phyloP scores from a whole-genome alignment of 2,888 invertebrate genomes.

The Copidosoma aretas region DNA sequence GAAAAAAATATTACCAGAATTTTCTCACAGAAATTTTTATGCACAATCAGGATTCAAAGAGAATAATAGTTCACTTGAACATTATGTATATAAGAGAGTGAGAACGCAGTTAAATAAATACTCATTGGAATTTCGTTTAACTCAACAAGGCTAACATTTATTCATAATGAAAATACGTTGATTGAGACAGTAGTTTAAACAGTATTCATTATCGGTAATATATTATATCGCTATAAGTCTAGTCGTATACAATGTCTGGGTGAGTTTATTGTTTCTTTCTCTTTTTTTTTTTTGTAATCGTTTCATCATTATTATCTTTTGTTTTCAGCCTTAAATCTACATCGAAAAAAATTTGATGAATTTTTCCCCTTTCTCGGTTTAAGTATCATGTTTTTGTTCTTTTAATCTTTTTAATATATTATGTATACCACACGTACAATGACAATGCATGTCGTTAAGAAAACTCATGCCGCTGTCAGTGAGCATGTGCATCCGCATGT shows the following conservation, averaged over 20 bases:
- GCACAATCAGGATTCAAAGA: slow-evolving; percentile 25
- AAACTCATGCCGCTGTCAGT: slow-evolving; percentile 36
- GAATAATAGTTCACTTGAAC: slow-evolving; percentile 14
- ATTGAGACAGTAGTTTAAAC: slow-evolving; percentile 64
- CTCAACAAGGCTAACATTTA: slow-evolving; percentile 64
- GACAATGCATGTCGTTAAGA: slow-evolving; percentile 51
- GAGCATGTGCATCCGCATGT: slow-evolving; percentile 7
- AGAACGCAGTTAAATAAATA: slow-evolving; percentile 49
- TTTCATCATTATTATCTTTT: slow-evolving; percentile 22
- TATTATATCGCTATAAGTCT: slow-evolving; percentile 61
- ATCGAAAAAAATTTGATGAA: slow-evolving; percentile 45
- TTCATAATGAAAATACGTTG: slow-evolving; percentile 64
- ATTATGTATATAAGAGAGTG: slow-evolving; percentile 41
- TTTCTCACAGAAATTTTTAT: neutral
- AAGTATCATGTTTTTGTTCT: slow-evolving; percentile 37
- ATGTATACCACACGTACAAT: slow-evolving; percentile 56
- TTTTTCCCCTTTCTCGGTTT: slow-evolving; percentile 45
- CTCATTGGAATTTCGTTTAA: slow-evolving; percentile 52
- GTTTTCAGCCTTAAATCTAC: slow-evolving; percentile 37
- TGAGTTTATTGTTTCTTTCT: slow-evolving; percentile 52
- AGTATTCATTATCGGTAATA: slow-evolving; percentile 62
- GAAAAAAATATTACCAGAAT: neutral
- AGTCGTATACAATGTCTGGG: slow-evolving; percentile 63
- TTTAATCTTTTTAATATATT: slow-evolving; percentile 41
- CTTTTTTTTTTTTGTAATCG: slow-evolving; percentile 22